Evolutionary conservation across 2,797 vertebrate species (phyloP).

Genomic region (Amniataba percoides): DNA sequence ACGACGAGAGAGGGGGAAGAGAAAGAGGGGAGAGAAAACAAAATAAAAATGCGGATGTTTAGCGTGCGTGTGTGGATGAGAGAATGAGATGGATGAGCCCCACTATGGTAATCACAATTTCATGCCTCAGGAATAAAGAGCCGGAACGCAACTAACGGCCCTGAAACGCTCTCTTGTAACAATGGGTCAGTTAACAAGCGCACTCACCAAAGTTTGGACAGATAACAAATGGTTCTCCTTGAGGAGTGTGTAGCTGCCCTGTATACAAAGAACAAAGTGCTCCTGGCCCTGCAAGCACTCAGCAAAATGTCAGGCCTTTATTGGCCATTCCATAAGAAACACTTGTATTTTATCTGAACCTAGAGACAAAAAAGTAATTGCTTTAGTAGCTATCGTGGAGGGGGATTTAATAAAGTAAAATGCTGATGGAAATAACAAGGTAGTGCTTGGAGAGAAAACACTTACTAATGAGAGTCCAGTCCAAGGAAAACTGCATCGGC

Average conservation of each 20-base stretch:
- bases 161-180: constrained; percentile 60
- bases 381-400: constrained; percentile 45
- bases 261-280: constrained; percentile 59
- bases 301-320: constrained; percentile 60
- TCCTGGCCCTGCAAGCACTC: constrained; percentile 38
- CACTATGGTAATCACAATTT: constrained; percentile 74
- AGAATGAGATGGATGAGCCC: constrained; percentile 72
- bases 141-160: constrained; percentile 50
- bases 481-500: constrained; percentile 62
- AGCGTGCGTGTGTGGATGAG: constrained; percentile 39
- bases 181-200: constrained; percentile 77
- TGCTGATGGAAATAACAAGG: constrained; percentile 62
- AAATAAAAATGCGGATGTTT: constrained; percentile 61
- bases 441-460: constrained; percentile 78
- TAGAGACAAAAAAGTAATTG: constrained; percentile 37
- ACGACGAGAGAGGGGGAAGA: constrained; percentile 31
- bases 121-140: constrained; percentile 70
- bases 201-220: constrained; percentile 71
- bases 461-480: constrained; percentile 51
- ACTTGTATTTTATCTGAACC: constrained; percentile 58
- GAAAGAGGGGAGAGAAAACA: constrained; percentile 39
- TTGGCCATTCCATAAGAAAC: constrained; percentile 54
- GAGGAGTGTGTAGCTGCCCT: constrained; percentile 56
- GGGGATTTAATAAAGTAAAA: constrained; percentile 72
- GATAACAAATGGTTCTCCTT: constrained; percentile 75